These are phyloP conservation scores for Sphaeridia pumilis DNA, from an alignment of 2,888 invertebrate species.

Conservation along the genomic window DNA sequence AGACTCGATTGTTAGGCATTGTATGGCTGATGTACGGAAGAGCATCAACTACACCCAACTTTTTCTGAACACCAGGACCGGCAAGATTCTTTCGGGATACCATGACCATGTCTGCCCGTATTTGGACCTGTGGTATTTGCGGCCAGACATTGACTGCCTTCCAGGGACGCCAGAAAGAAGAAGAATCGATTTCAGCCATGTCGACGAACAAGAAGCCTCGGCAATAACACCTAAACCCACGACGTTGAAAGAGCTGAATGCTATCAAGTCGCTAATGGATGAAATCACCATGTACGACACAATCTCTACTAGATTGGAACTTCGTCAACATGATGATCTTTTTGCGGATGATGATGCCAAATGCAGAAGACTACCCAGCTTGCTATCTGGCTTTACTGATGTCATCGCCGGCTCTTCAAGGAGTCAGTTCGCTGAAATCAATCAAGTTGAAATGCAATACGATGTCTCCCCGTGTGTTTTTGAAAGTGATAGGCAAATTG, in stretches of 20 bases:
- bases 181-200: no score
- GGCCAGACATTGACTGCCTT: background rate
- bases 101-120: background rate
- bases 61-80: constrained; percentile 10
- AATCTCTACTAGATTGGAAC: background rate
- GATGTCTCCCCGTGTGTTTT: constrained; percentile 13
- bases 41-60: constrained; percentile 31
- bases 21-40: constrained; percentile 26
- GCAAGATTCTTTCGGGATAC: no score
- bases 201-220: no score
- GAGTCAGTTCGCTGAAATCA: background rate
- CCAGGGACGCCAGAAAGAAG: no score
- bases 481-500: constrained; percentile 20
- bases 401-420: background rate
- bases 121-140: constrained; percentile 19
- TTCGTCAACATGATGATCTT: constrained; percentile 4
- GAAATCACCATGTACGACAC: background rate
- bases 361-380: background rate
- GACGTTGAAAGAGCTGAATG: background rate
- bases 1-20: constrained; percentile 26
- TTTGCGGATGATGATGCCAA: constrained; percentile 3
- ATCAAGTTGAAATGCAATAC: background rate
- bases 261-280: background rate
- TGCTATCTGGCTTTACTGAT: background rate
- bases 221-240: no score